phyloP scores from a whole-genome alignment of 2,888 invertebrate genomes.

The Rotaria macrura region DNA sequence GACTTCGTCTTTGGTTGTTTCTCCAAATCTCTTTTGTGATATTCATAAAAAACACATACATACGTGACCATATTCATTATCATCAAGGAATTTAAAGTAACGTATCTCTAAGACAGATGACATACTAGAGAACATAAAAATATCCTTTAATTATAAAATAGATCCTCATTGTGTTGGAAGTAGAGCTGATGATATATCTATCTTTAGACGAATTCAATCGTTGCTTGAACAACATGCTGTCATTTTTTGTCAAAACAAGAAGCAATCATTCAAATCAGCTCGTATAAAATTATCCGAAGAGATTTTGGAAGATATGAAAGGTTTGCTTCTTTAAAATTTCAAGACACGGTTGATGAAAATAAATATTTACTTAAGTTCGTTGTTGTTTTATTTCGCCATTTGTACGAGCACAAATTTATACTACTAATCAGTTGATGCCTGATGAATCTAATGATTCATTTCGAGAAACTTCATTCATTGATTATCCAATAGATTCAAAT shows the following conservation, averaged over 20 bases:
- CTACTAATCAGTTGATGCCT: background rate
- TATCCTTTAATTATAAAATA: too few relatives aligned
- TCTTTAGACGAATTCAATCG: background rate
- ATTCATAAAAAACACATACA: too few relatives aligned
- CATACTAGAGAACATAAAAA: too few relatives aligned
- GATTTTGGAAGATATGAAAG: constrained; percentile 66
- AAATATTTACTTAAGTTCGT: constrained; percentile 56
- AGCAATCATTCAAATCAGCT: background rate
- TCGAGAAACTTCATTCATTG: constrained; percentile 15
- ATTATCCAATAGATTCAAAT: constrained; percentile 36
- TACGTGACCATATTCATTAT: too few relatives aligned
- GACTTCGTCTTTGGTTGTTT: too few relatives aligned
- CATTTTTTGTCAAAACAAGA: background rate
- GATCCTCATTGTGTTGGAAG: too few relatives aligned
- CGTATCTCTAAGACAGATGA: too few relatives aligned
- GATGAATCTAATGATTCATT: background rate
- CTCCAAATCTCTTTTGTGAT: too few relatives aligned
- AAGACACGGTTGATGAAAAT: constrained; percentile 39
- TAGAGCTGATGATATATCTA: too few relatives aligned
- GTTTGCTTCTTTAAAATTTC: constrained; percentile 41
- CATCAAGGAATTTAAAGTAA: too few relatives aligned
- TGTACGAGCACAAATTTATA: constrained; percentile 56
- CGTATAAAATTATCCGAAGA: constrained; percentile 40
- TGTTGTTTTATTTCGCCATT: constrained; percentile 75
- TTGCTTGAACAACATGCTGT: background rate